phyloP scores from a whole-genome alignment of 2,888 invertebrate genomes.

The Drosophila phalerata region DNA sequence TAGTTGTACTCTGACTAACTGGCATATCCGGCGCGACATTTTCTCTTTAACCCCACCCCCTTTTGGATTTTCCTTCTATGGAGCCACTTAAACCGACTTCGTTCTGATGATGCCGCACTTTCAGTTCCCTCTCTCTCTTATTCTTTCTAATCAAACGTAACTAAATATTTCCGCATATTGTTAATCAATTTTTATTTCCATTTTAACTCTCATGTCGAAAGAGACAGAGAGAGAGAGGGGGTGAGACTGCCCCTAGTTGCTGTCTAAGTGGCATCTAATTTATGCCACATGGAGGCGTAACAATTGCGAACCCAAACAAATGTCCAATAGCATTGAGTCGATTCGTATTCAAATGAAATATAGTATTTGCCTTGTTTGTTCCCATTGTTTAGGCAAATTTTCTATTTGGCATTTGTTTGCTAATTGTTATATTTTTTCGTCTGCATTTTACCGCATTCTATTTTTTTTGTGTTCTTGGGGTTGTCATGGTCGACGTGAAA shows the following conservation, averaged over 20 bases:
- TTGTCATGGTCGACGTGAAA: slow-evolving; percentile 39
- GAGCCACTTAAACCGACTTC: slow-evolving; percentile 44
- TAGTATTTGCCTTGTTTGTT: slow-evolving; percentile 45
- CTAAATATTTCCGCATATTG: slow-evolving; percentile 77
- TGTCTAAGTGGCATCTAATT: slow-evolving; percentile 74
- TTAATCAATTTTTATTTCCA: slow-evolving; percentile 65
- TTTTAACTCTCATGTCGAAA: background rate
- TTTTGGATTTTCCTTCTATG: background rate
- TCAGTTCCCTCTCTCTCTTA: slow-evolving; percentile 1
- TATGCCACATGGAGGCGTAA: slow-evolving; percentile 69
- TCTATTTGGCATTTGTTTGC: slow-evolving; percentile 53
- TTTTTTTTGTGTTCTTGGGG: slow-evolving; percentile 28
- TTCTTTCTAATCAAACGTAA: slow-evolving; percentile 66
- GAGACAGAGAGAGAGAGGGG: background rate
- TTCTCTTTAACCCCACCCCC: slow-evolving; percentile 20
- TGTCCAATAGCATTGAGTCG: slow-evolving; percentile 35
- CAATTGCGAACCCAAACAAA: slow-evolving; percentile 67
- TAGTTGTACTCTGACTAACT: slow-evolving; percentile 48
- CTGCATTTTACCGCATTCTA: slow-evolving; percentile 17
- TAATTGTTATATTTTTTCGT: slow-evolving; percentile 52
- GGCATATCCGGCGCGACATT: slow-evolving; percentile 69
- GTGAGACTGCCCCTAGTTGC: slow-evolving; percentile 19
- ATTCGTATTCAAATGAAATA: slow-evolving; percentile 56
- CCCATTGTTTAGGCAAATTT: slow-evolving; percentile 59
- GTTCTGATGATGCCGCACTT: slow-evolving; percentile 51